Conservation (phyloP, 2,797 vertebrate genomes). For the Tokudaia muenninki region DNA sequence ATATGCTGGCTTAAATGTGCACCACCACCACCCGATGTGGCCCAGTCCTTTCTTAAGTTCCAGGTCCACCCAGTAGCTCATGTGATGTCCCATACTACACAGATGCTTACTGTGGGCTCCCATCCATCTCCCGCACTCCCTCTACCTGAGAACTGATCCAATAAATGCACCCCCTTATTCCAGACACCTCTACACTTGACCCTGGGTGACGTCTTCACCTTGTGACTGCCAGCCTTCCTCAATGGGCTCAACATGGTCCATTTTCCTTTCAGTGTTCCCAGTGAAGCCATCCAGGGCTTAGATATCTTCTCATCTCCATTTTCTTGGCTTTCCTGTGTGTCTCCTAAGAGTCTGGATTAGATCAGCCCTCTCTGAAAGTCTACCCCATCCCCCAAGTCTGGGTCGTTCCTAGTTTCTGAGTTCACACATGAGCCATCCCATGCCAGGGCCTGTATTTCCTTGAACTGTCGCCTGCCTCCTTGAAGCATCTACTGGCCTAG, state of each 20-base stretch:
- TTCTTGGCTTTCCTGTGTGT: not conserved
- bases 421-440: accelerated
- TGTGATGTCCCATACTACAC: not conserved
- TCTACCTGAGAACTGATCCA: not conserved
- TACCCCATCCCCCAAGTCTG: accelerated
- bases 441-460: accelerated
- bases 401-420: not conserved
- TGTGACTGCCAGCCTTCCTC: not conserved
- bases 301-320: not conserved
- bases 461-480: not conserved
- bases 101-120: no score
- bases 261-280: not conserved
- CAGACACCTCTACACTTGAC: not conserved
- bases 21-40: not conserved
- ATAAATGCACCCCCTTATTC: not conserved
- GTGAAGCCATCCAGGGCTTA: not conserved
- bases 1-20: accelerated
- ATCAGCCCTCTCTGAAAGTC: not conserved
- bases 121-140: accelerated
- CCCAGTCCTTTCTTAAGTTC: not conserved
- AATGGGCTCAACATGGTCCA: not conserved
- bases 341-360: not conserved
- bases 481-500: not conserved
- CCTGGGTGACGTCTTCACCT: accelerated
- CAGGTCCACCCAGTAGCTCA: not conserved